Evolutionary conservation across 2,888 invertebrate species (phyloP).

Genomic region (Drosophila pegasa): DNA sequence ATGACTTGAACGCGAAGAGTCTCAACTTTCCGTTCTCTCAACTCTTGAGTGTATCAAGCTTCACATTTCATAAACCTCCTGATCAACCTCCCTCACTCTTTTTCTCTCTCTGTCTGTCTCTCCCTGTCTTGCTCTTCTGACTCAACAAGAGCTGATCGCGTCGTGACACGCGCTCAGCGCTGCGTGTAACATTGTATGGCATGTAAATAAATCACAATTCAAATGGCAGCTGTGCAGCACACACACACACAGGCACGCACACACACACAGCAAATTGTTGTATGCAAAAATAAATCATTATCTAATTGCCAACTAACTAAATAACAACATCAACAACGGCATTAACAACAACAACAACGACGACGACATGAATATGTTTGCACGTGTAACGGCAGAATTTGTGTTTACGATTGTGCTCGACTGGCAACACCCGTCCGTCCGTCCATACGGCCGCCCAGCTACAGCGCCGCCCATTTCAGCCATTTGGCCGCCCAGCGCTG

Average conservation of each 20-base stretch:
- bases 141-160: slow-evolving; percentile 7
- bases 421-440: slow-evolving; percentile 9
- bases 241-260: slow-evolving; percentile 12
- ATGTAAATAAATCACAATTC: slow-evolving; percentile 67
- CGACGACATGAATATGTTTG: slow-evolving; percentile 58
- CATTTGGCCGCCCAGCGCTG: slow-evolving; percentile 18
- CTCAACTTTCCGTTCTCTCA: too few relatives aligned
- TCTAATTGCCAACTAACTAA: slow-evolving; percentile 69
- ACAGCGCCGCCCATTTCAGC: neutral
- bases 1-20: too few relatives aligned
- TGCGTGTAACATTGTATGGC: slow-evolving; percentile 31
- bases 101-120: neutral
- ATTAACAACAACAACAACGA: slow-evolving; percentile 55
- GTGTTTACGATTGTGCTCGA: slow-evolving; percentile 62
- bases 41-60: too few relatives aligned
- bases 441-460: neutral
- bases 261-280: slow-evolving; percentile 35
- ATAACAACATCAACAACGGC: slow-evolving; percentile 34
- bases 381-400: slow-evolving; percentile 71
- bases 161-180: slow-evolving; percentile 16
- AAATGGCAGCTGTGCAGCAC: slow-evolving; percentile 28
- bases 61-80: too few relatives aligned
- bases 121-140: neutral
- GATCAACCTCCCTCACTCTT: neutral
- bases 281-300: slow-evolving; percentile 75